Evolutionary conservation across 2,888 invertebrate species (phyloP), one percentile per base, ranked within the genome.

Genomic region (Pollenia angustigena): DNA sequence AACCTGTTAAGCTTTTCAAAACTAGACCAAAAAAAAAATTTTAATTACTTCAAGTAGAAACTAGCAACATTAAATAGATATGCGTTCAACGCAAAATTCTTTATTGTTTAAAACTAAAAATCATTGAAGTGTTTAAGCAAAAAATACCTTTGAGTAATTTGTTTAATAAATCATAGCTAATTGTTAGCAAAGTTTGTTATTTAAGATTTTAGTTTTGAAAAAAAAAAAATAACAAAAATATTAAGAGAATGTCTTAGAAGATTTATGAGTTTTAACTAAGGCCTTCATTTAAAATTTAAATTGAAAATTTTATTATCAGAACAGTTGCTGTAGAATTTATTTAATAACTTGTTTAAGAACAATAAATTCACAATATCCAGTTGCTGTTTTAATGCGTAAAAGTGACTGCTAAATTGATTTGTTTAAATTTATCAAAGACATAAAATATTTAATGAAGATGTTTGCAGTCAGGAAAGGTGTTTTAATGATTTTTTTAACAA

Each of bases 161-260:
- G 52, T 42, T 68, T 40, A 60, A 79, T 68, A 79, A 79, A 79
- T 79, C 78, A 56, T 42, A 48, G 58, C 68, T 68, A 68, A 79
- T 68, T 79, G 78, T 16, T 58, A 56, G 50, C 46, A 58, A 58
- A 66, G 71, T 32, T 48, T 32, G 32, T 32, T 32, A 32, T 66
- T 56, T 0, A 46, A 64, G 18, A 42, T 18, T 62, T 46, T n/a
- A 23, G 18, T 58, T 42, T 32, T 32, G 6, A 3, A 32, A 6
- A 32, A 32, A 32, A 32, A 6, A 32, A 32, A 68, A 14, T 50
- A 7, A 10, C n/a, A 50, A 50, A 11, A 14, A 32, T 16, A 74
- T 42, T 54, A 2, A 42, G 7, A 71, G 4, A 56, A 56, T 56
- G 18, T 10, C 23, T 18, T 18, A 23, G 6, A 56, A 23, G 23